Conservation (phyloP, 2,113 vertebrate genomes). For the Sceloporus tristichus region DNA sequence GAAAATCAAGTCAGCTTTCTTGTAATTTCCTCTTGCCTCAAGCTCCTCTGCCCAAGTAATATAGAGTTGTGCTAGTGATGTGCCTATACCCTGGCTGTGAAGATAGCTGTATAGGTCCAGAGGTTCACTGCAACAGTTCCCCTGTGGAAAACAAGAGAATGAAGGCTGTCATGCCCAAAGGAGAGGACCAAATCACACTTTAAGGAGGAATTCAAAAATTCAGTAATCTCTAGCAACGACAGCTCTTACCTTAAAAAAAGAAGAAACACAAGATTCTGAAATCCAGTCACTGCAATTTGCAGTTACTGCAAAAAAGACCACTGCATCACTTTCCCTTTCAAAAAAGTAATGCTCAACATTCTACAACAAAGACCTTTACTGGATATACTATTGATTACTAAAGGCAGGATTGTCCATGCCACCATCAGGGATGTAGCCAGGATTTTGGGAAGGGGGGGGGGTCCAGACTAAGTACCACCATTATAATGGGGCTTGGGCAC, state of each 20-base stretch:
- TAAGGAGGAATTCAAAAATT: not conserved
- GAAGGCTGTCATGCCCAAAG: fast-evolving
- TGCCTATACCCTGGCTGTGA: constrained; percentile 88
- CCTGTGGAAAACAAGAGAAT: constrained; percentile 74
- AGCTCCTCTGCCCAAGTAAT: constrained; percentile 94
- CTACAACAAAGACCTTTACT: too few species aligned
- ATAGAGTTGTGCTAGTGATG: constrained; percentile 86
- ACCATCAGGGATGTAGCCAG: too few species aligned
- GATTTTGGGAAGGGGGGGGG: too few species aligned
- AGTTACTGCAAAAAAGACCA: too few species aligned
- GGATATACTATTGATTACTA: too few species aligned
- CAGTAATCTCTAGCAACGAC: not conserved
- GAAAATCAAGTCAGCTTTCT: constrained; percentile 89
- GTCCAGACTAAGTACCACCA: too few species aligned
- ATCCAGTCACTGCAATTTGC: not conserved
- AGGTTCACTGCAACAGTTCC: constrained; percentile 84
- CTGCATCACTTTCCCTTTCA: too few species aligned
- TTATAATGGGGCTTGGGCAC: too few species aligned
- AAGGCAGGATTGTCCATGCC: too few species aligned
- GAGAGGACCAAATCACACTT: not conserved
- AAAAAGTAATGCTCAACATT: too few species aligned
- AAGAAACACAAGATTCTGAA: not conserved
- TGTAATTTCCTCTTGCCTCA: constrained; percentile 87
- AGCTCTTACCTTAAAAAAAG: not conserved
- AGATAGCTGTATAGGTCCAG: constrained; percentile 93